Evolutionary conservation across 2,113 vertebrate genomes (phyloP), one percentile per base, ranked within the genome.

Genomic region (Oncorhynchus tshawytscha): DNA sequence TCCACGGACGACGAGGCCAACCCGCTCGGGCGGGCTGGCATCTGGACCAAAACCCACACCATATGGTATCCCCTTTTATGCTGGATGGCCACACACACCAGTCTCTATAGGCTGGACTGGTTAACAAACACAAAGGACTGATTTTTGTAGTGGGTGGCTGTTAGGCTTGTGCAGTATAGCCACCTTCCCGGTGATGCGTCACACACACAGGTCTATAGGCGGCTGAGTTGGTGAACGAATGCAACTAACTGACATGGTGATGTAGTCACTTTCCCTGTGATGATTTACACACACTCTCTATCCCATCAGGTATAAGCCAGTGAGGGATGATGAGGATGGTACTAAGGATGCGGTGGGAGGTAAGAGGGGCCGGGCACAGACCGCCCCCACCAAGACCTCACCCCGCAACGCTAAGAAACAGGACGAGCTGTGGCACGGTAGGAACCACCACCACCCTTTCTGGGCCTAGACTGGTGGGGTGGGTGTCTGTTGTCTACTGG

Each of bases 21-120:
- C 83, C 97, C 97, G 0, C 92, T 99, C 6, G 98, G 98, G 74
- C 94, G 98, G 86, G 97, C 98, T 80, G 98, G 98, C 74, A 99
- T 99, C 87, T 99, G 98, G 98, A 99, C 97, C 85, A 99, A 99
- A 93, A 99, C 98, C 0, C 98, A 99, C 88, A 99, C 98, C 18
- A 99, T 99, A 95, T 99, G 98, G 98, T 96, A 94, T 24, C 27
- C 9, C 25, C 51, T 15, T 22, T 49, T 20, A 27, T 9, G 3
- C 59, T 62, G 59, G 20, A n/a, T 62, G n/a, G 20, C 39, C 39
- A 11, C 39, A 11, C 39, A 45, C 39, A 45, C 39, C 39, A 11
- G 9, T 45, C 9, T 11, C 8, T 11, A 45, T 45, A 45, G 9
- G 2, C 39, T 45, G 39, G 39, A 45, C 9, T 45, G 39, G 8